These are phyloP conservation scores for Aporrectodea caliginosa DNA, from an alignment of 1,140 invertebrate genomes.

Conservation along the genomic window DNA sequence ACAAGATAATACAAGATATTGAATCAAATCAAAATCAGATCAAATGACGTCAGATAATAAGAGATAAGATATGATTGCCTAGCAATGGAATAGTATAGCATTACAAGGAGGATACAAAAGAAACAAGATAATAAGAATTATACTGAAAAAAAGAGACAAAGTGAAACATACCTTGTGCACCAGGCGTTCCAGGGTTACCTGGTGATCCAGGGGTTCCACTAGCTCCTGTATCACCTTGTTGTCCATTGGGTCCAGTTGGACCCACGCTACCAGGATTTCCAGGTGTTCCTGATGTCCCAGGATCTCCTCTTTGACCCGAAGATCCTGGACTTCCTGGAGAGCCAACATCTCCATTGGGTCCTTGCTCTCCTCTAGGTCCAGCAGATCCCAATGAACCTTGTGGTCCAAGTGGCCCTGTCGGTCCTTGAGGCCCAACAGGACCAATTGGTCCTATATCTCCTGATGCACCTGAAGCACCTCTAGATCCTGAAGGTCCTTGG, in stretches of 20 bases:
- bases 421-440: not conserved
- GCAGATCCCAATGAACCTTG: not conserved
- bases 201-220: conserved; percentile 31
- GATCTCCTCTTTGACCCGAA: not conserved
- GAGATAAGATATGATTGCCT: no score
- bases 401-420: not conserved
- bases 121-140: no score
- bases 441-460: conserved; percentile 9
- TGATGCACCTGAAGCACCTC: not conserved
- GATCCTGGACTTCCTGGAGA: not conserved
- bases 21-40: no score
- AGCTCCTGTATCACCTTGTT: conserved; percentile 24
- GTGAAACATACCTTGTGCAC: not conserved
- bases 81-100: no score
- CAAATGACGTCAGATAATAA: no score
- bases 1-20: no score
- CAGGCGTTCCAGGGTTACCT: not conserved
- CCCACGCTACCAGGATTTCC: conserved; percentile 29
- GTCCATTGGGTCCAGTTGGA: conserved; percentile 9
- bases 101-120: no score
- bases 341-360: conserved; percentile 6
- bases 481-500: not conserved
- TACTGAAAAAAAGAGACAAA: no score
- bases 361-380: conserved; percentile 19
- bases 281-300: conserved; percentile 8